These are phyloP conservation scores for Erethizon dorsatum DNA, from an alignment of 2,797 vertebrate genomes.

Conservation along the genomic window DNA sequence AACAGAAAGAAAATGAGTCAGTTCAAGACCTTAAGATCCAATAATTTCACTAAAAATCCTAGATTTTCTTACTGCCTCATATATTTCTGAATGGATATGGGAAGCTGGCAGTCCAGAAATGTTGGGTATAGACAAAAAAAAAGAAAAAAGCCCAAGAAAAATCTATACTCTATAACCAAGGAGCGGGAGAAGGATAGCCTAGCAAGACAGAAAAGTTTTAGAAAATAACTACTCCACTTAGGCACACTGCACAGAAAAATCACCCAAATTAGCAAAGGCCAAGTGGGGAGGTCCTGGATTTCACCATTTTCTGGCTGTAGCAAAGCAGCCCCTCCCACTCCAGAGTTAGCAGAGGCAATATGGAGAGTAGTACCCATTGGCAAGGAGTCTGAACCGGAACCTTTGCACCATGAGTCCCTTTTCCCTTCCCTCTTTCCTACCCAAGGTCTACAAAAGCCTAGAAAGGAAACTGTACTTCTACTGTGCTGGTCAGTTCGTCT, in stretches of 20 bases:
- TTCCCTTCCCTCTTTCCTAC: not conserved
- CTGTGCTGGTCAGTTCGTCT: not conserved
- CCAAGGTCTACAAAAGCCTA: not conserved
- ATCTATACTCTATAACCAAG: not conserved
- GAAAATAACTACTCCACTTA: not conserved
- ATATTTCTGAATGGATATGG: not conserved
- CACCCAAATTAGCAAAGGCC: not conserved
- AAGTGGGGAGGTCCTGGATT: not conserved
- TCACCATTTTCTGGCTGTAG: not conserved
- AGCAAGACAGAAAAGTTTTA: not conserved
- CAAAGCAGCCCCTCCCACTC: not conserved
- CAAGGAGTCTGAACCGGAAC: not conserved
- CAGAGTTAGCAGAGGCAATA: not conserved
- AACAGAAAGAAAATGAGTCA: not conserved
- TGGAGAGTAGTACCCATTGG: not conserved
- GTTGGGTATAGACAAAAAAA: not conserved
- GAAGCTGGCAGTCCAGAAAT: conserved; percentile 19
- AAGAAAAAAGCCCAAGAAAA: not conserved
- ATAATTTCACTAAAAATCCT: conserved; percentile 5
- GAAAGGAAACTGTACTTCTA: not conserved
- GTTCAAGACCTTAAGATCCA: not conserved
- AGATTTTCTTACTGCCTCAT: not conserved
- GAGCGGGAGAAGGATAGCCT: not conserved
- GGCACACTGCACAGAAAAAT: not conserved
- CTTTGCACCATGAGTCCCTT: not conserved